A percentile compares a stretch with the other conserved stretches of the same genome.
These are phyloP conservation scores for Sceloporus tristichus DNA, from an alignment of 2,113 vertebrate genomes.

Conservation along the genomic window DNA sequence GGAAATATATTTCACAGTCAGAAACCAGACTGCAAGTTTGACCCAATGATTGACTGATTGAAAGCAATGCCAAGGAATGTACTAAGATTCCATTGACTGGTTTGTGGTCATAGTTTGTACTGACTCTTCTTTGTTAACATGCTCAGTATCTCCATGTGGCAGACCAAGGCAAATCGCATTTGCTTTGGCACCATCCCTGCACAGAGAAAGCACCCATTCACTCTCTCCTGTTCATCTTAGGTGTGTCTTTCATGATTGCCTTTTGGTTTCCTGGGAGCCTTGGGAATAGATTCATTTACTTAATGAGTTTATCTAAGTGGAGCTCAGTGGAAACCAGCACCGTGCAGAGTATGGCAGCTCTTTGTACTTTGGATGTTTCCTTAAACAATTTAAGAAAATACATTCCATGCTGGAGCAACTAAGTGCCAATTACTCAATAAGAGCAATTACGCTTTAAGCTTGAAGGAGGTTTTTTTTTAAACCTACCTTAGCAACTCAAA, in stretches of 20 bases:
- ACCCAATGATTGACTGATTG: too few species aligned
- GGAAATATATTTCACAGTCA: too few species aligned
- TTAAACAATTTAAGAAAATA: not conserved
- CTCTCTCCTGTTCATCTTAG: not conserved
- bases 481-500: not conserved
- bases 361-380: not conserved
- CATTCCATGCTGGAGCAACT: not conserved
- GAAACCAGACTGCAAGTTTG: too few species aligned
- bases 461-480: too few species aligned
- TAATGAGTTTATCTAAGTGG: not conserved
- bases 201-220: not conserved
- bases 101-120: not conserved
- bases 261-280: not conserved
- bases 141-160: not conserved
- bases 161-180: not conserved
- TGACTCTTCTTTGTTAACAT: not conserved
- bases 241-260: not conserved
- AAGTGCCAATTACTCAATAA: not conserved
- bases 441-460: not conserved
- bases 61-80: not conserved
- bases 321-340: not conserved
- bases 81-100: not conserved
- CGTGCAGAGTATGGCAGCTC: not conserved
- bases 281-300: conserved; percentile 4
- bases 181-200: too few species aligned